Conservation (phyloP, 2,113 vertebrate species). For the Erythrocercus mccallii region DNA sequence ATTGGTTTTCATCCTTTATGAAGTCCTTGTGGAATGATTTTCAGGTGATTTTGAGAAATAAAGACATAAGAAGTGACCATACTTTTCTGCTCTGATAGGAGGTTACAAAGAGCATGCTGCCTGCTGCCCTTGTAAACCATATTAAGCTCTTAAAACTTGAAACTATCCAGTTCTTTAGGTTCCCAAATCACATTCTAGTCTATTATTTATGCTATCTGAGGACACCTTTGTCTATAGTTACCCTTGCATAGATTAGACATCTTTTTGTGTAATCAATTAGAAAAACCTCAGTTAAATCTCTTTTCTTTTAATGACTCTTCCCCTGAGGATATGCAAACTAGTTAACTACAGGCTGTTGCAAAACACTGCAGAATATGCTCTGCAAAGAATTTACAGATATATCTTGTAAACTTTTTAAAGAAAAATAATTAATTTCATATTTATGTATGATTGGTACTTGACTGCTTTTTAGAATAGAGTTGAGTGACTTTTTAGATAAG, state of each 20-base stretch:
- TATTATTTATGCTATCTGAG: not conserved
- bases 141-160: not conserved
- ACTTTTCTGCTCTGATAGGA: not conserved
- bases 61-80: not conserved
- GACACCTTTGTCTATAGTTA: not conserved
- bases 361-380: not conserved
- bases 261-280: not conserved
- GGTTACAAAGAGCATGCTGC: not conserved
- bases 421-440: not conserved
- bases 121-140: not conserved
- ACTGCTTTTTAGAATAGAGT: not conserved
- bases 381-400: not conserved
- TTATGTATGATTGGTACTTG: not conserved
- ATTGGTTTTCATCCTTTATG: not conserved
- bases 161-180: not conserved
- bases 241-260: not conserved
- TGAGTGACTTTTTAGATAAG: not conserved
- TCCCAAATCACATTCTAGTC: not conserved
- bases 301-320: not conserved
- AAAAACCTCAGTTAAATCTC: not conserved
- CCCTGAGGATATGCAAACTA: not conserved
- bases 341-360: not conserved
- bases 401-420: not conserved
- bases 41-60: not conserved
- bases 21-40: not conserved